These are phyloP conservation scores for Autographa gamma DNA, from an alignment of 2,888 invertebrate species.

Conservation along the genomic window DNA sequence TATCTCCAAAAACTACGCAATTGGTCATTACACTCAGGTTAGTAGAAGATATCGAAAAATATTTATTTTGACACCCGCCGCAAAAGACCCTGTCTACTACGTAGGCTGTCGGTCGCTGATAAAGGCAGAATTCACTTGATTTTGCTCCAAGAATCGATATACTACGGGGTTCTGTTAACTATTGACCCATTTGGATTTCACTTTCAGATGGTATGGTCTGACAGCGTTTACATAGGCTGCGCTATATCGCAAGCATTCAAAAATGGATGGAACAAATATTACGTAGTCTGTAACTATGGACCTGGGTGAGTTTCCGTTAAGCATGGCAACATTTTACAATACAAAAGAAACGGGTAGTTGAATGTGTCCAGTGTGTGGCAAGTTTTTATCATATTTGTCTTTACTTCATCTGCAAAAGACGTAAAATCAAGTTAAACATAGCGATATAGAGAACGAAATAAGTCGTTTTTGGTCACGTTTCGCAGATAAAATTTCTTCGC, in stretches of 20 bases:
- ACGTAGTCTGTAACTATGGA: constrained; percentile 82
- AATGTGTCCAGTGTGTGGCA: no score
- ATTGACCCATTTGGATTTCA: background rate
- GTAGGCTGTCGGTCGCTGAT: no score
- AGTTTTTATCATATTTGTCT: no score
- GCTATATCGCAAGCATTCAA: constrained; percentile 66
- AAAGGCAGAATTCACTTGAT: no score
- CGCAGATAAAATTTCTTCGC: no score
- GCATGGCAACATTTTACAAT: background rate
- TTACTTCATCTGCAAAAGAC: no score
- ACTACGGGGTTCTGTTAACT: background rate
- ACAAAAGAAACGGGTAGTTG: no score
- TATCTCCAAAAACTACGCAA: constrained; percentile 52
- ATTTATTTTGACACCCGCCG: background rate
- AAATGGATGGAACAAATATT: constrained; percentile 63
- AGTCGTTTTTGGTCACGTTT: no score
- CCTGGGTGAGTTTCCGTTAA: constrained; percentile 71
- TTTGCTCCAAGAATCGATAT: no score
- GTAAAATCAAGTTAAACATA: no score
- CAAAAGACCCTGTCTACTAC: background rate
- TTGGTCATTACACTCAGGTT: constrained; percentile 85
- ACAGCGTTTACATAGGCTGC: constrained; percentile 75
- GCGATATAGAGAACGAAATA: no score
- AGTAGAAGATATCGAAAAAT: background rate
- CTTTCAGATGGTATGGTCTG: constrained; percentile 80